Conservation (phyloP, 2,113 vertebrate species). For the Stercorarius parasiticus region DNA sequence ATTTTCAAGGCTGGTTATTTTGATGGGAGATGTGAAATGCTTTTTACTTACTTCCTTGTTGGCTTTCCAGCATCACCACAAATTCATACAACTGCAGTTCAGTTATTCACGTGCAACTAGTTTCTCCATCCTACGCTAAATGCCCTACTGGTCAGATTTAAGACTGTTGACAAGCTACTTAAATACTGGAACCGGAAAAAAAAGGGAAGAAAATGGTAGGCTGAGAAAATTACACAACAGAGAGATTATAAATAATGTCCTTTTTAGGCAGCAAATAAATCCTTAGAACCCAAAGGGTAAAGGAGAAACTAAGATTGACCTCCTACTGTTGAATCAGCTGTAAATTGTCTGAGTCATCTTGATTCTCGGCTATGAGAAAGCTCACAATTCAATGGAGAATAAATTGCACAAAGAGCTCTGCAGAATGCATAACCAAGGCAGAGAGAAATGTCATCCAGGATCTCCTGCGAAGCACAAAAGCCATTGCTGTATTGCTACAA, state of each 20-base stretch:
- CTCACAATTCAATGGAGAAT: slow-evolving; percentile 3
- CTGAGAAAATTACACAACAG: background rate
- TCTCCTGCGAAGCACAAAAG: background rate
- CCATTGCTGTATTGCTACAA: background rate
- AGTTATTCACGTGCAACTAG: background rate
- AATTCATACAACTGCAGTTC: background rate
- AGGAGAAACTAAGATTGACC: slow-evolving; percentile 8
- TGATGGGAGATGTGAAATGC: background rate
- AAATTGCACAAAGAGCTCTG: slow-evolving; percentile 31
- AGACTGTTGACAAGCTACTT: background rate
- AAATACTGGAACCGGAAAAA: background rate
- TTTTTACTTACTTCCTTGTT: background rate
- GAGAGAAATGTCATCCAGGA: background rate
- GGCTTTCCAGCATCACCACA: background rate
- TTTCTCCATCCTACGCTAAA: background rate
- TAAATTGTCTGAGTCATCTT: slow-evolving; percentile 47
- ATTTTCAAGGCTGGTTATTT: background rate
- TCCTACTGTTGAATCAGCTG: slow-evolving; percentile 29
- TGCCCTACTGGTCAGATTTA: background rate
- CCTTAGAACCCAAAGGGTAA: background rate
- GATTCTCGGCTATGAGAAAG: background rate
- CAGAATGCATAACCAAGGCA: background rate
- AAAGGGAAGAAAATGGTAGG: background rate
- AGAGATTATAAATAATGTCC: background rate
- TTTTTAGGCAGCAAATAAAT: slow-evolving; percentile 12